A percentile compares a stretch with the other conserved stretches of the same genome.
These are phyloP conservation scores for Larimichthys polyactis DNA, from an alignment of 2,113 vertebrate genomes.

Conservation along the genomic window DNA sequence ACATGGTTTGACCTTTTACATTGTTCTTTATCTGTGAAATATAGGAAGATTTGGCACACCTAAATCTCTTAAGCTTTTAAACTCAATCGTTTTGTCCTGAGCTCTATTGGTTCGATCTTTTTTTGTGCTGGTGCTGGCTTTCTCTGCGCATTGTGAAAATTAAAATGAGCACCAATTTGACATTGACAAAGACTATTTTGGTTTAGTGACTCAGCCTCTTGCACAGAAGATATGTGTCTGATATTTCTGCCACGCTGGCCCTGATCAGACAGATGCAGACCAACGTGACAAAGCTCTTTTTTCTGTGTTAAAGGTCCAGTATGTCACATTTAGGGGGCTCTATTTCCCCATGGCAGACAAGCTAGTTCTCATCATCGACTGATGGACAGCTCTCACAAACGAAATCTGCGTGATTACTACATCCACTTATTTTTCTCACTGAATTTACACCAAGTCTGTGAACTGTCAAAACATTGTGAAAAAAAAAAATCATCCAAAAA, in stretches of 20 bases:
- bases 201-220: slow-evolving; percentile 15
- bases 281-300: neutral
- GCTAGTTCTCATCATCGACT: no score
- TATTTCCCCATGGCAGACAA: no score
- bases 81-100: neutral
- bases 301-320: neutral
- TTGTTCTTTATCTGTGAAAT: neutral
- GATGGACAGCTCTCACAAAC: no score
- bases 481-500: no score
- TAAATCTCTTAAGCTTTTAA: neutral
- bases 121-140: neutral
- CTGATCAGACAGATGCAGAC: slow-evolving; percentile 2
- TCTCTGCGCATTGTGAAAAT: neutral
- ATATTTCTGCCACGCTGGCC: neutral
- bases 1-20: neutral
- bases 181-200: neutral
- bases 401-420: no score
- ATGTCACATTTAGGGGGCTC: no score
- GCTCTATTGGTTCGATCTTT: neutral
- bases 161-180: neutral
- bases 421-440: no score
- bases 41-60: neutral
- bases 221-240: neutral
- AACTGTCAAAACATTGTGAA: no score
- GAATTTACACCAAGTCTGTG: no score